Evolutionary conservation across 1,140 invertebrate species (phyloP).

Genomic region (Hycleus phaleratus): DNA sequence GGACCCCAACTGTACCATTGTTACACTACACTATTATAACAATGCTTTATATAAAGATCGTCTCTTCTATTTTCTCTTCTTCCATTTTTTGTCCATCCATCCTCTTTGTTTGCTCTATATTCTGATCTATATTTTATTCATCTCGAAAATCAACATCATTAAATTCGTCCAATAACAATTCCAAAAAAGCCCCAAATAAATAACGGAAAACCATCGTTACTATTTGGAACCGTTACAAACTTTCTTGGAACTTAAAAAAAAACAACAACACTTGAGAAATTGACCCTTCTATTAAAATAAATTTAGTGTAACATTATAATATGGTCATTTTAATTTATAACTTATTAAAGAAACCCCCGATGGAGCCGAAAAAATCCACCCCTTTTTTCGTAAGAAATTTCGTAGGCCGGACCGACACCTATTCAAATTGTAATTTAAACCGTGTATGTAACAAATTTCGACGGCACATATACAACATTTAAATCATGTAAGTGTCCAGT

Average conservation of each 20-base stretch:
- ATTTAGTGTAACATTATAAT: slow-evolving; percentile 25
- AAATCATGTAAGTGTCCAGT: slow-evolving; percentile 20
- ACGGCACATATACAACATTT: slow-evolving; percentile 12
- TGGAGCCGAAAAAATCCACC: too few species aligned
- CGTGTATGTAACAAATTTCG: slow-evolving; percentile 28
- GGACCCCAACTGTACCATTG: slow-evolving; percentile 11
- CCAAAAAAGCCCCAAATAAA: too few species aligned
- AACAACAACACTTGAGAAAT: slow-evolving; percentile 1
- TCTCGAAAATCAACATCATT: not conserved
- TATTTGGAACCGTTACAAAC: not conserved
- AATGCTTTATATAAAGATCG: not conserved
- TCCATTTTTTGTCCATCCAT: slow-evolving; percentile 8
- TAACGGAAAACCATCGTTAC: too few species aligned
- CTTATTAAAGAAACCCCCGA: not conserved
- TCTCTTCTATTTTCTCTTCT: not conserved
- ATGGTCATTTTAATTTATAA: slow-evolving; percentile 20
- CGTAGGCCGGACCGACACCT: slow-evolving; percentile 5
- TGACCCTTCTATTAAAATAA: slow-evolving; percentile 19
- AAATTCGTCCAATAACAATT: not conserved
- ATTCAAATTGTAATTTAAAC: slow-evolving; percentile 30
- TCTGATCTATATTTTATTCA: slow-evolving; percentile 21
- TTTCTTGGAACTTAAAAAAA: not conserved
- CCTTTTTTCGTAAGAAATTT: too few species aligned
- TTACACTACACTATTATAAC: not conserved
- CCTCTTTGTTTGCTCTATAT: not conserved